Evolutionary conservation across 2,888 invertebrate genomes (phyloP), one percentile per base, ranked within the genome.

Genomic region (Sesia apiformis): DNA sequence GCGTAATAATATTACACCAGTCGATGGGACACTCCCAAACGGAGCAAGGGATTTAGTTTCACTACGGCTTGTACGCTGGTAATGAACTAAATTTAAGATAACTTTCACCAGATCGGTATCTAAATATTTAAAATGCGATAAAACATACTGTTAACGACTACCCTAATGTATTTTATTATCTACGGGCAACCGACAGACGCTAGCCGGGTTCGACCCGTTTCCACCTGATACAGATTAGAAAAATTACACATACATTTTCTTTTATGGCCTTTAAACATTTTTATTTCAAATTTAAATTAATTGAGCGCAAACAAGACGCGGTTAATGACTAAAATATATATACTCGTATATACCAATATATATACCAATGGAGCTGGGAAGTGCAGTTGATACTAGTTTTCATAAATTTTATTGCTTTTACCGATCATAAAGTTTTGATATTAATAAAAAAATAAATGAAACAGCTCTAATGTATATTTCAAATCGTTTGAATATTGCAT

Each of bases 101-200:
- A 84, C 86, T 88, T 86, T 87, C 87, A 73, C 84, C 77, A 81
- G 85, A 88, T 87, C 74, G 77, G 74, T 85, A 87, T 88, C 85
- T 84, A 79, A 83, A 83, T 86, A 84, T 86, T 85, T 85, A 82
- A 87, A 88, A 85, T 70, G 70, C 79, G 80, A 88, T 88, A 87
- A 88, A 87, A 81, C 84, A 86, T 83, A 78, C 72, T 84, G 82
- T 88, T 88, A 87, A 89, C 81, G 87, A 67, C 72, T 74, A 78
- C 74, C 75, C 80, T 71, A 69, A 76, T 71, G 76, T 76, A 78
- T 78, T 86, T 85, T 84, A 86, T 82, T 75, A 72, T 73, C 78
- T 69, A 72, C 72, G 72, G 74, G 77, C 70, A 72, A 74, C 73
- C 70, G 64, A 63, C 65, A 65, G 66, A 67, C 68, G 67, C 61